Base-by-base conservation (phyloP, 2,888 invertebrate species). In the Syritta pipiens region DNA sequence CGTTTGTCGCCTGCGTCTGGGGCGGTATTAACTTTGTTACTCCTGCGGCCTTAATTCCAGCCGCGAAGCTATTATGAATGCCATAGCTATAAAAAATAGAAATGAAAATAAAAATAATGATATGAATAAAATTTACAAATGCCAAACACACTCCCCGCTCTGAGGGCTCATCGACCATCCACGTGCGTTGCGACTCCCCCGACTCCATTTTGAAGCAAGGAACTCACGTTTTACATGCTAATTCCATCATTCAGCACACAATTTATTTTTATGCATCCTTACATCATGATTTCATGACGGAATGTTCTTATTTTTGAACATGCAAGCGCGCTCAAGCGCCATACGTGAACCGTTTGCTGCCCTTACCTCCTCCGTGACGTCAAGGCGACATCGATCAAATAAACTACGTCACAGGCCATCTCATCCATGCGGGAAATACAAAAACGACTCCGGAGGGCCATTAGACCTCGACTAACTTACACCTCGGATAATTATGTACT, bases 331-430 rank as follows among this genome's bases (percentile, higher is more conserved):
- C 0, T 17, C 17, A 17, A 17, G 37, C 17, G 28, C 35, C 44
- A 42, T 32, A 59, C 14, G 19, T 6, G 22, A 30, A 51, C 20
- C n/a, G 63, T 51, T 17, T 14, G 51, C 10, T 14, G 14, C 10
- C 26, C 26, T 48, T 30, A 32, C 42, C 49, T 32, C 49, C 17
- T 7, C 26, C 4, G 9, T 60, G 72, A 65, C 71, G 77, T 72
- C 72, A 77, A 63, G 51, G 57, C 35, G 59, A 59, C 63, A 76
- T 76, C 65, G 76, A 71, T 76, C 71, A 65, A 77, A 77, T 53
- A 65, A 53, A 46, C 30, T 19, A 49, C 46, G 44, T 53, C 49
- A 49, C 28, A 37, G 59, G 59, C 51, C 32, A 60, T 48, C 32
- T 42, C 37, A n/a, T 57, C 46, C 60, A 44, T 35, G 22, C n/a